These are phyloP conservation scores for Anticlea derivata DNA, from an alignment of 2,888 invertebrate genomes.

Conservation along the genomic window DNA sequence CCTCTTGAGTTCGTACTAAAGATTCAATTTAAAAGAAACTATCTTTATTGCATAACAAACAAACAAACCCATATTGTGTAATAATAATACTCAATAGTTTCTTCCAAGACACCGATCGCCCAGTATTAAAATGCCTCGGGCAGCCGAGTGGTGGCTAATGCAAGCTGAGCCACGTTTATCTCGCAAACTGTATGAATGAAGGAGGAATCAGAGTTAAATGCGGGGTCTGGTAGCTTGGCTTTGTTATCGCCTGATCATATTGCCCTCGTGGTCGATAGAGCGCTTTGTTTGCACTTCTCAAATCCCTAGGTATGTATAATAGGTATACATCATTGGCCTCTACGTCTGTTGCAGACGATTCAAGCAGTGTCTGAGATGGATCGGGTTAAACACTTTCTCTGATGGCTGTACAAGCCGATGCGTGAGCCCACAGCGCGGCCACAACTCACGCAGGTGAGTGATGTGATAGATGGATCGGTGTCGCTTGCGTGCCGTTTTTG, in stretches of 20 bases:
- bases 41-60: slow-evolving; percentile 20
- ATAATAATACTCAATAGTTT: slow-evolving; percentile 5
- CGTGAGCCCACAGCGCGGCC: too few species aligned
- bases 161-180: slow-evolving; percentile 25
- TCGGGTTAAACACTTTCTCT: too few species aligned
- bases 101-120: slow-evolving; percentile 19
- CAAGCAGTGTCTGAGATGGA: too few species aligned
- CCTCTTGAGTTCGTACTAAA: slow-evolving; percentile 3
- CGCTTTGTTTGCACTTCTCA: slow-evolving; percentile 48
- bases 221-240: slow-evolving; percentile 34
- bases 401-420: too few species aligned
- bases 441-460: too few species aligned
- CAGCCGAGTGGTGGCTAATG: slow-evolving; percentile 25
- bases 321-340: too few species aligned
- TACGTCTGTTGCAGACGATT: too few species aligned
- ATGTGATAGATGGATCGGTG: too few species aligned
- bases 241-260: slow-evolving; percentile 42
- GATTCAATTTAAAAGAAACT: slow-evolving; percentile 17
- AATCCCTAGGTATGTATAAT: not conserved
- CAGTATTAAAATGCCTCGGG: slow-evolving; percentile 30
- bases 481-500: too few species aligned
- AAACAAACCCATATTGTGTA: slow-evolving; percentile 11
- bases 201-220: slow-evolving; percentile 25
- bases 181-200: slow-evolving; percentile 13
- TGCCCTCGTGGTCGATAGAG: slow-evolving; percentile 44